phyloP scores from a whole-genome alignment of 2,797 vertebrate species.

The Fistularia tabacaria region DNA sequence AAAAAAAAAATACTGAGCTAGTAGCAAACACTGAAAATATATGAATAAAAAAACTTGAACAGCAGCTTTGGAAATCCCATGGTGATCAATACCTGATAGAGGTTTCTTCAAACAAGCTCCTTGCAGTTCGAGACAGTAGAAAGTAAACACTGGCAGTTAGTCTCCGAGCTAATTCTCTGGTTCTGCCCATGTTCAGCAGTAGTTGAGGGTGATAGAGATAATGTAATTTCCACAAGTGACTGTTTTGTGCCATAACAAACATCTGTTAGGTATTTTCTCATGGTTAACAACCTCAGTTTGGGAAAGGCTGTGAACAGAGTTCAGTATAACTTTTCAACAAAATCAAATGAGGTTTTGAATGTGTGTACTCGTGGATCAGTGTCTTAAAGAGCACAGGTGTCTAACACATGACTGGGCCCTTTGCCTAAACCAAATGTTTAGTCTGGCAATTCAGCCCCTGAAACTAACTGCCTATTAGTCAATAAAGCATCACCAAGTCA shows the following conservation, averaged over 20 bases:
- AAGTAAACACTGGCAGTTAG: conserved; percentile 60
- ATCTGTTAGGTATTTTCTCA: conserved; percentile 54
- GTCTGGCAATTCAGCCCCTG: too few species aligned
- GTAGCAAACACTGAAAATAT: not conserved
- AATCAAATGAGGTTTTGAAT: not conserved
- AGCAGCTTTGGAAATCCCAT: conserved; percentile 10
- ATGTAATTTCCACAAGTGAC: conserved; percentile 32
- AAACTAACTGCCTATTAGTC: not conserved
- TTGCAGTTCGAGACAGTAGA: conserved; percentile 46
- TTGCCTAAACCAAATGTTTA: too few species aligned
- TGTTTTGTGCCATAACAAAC: conserved; percentile 57
- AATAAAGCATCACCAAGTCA: not conserved
- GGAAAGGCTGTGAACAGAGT: conserved; percentile 27
- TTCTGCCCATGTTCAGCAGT: conserved; percentile 53
- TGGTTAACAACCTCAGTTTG: conserved; percentile 41
- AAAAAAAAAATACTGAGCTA: not conserved
- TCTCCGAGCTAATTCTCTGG: conserved; percentile 62
- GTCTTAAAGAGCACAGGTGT: conserved; percentile 1
- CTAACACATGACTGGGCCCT: not conserved
- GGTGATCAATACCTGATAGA: conserved; percentile 14
- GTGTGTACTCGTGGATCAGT: not conserved
- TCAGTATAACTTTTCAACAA: conserved; percentile 35
- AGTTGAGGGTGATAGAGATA: conserved; percentile 37
- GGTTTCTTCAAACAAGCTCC: conserved; percentile 58
- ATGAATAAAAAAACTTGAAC: not conserved